phyloP scores from a whole-genome alignment of 2,888 invertebrate species.

The Perithous albicinctus region DNA sequence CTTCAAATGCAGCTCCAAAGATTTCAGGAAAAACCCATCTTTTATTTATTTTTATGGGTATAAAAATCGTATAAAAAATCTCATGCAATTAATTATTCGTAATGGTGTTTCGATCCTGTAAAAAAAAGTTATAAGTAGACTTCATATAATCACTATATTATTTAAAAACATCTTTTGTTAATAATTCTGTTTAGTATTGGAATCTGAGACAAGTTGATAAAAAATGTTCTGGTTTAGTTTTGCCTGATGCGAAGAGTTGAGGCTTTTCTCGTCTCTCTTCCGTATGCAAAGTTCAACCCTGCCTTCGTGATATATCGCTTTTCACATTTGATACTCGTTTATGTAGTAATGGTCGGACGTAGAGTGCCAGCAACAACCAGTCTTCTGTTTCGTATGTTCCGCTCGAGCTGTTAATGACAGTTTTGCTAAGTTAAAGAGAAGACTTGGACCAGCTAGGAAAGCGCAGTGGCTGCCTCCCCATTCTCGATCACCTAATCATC shows the following conservation, averaged over 20 bases:
- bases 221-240: conserved; percentile 15
- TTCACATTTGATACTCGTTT: conserved; percentile 28
- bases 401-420: conserved; percentile 57
- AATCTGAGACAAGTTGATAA: conserved; percentile 13
- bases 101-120: no score
- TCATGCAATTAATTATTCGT: no score
- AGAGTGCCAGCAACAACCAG: conserved; percentile 22
- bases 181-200: background rate
- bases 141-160: no score
- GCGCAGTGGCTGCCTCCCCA: conserved; percentile 12
- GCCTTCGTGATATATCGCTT: conserved; percentile 47
- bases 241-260: conserved; percentile 13
- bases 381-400: conserved; percentile 25
- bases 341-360: background rate
- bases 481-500: conserved; percentile 50
- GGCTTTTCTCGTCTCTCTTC: conserved; percentile 12
- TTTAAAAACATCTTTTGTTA: no score
- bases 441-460: background rate
- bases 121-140: no score
- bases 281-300: conserved; percentile 12
- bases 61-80: no score
- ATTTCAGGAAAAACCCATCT: no score
- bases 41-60: no score
- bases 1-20: no score
- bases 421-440: conserved; percentile 48